Base-by-base conservation (phyloP, 1,140 invertebrate species). In the Gonatopus flavifemur region DNA sequence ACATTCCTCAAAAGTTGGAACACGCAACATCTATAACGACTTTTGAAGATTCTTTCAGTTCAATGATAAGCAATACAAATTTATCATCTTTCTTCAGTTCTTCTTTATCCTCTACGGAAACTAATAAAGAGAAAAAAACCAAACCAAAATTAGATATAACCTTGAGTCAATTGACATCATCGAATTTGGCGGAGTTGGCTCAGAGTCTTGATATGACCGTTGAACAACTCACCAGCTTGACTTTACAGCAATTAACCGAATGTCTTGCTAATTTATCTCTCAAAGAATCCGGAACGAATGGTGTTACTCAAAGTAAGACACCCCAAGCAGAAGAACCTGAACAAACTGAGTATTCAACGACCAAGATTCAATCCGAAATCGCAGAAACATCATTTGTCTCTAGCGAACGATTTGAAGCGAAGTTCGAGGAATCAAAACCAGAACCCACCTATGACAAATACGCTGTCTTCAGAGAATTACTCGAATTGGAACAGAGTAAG, bases 381-480 rank as follows among this genome's bases (percentile, higher is more conserved):
- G n/a, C n/a, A n/a, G n/a, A n/a, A n/a, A n/a, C n/a, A n/a, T 45
- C 54, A 18, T 49, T 49, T 20, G 40, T 41, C 32, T 41, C 59
- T 7, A 59, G 47, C n/a, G n/a, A n/a, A n/a, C 44, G 7, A 40
- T 38, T 1, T 21, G n/a, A n/a, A n/a, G n/a, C 39, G 6, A 35
- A 32, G 9, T n/a, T 36, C 0, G 16, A 3, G 8, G 42, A 49
- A n/a, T 15, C 44, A 5, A 58, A 30, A 2, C 1, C 21, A 1
- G 13, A 41, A 18, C 9, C 77, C 25, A 76, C 78, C 5, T 83
- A 84, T 55, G 90, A 93, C 64, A 84, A 89, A 52, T 93, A 93
- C 67, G 90, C 90, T 0, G 91, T 89, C 0, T 93, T 93, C 63
- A 79, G 91, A 51, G 91, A 93, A 78, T 81, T 93, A 42, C 79